Conservation (phyloP, 2,888 invertebrate genomes). For the Coelinius sp. region DNA sequence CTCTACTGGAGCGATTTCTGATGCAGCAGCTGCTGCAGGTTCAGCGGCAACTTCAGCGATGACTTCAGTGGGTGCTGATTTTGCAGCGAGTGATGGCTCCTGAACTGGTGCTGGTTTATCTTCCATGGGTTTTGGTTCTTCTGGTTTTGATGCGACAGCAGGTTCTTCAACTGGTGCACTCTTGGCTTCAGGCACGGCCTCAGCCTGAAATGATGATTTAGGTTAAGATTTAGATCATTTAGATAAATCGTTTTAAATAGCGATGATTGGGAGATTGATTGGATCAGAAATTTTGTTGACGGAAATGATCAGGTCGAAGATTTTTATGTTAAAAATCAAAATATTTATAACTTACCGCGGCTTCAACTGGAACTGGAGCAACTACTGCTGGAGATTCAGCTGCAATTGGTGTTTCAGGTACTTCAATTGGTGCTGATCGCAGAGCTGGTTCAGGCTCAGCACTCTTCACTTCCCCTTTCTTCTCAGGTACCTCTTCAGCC, state of each 20-base stretch:
- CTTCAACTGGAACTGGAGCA: neutral
- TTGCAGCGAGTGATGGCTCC: conserved; percentile 40
- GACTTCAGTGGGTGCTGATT: conserved; percentile 39
- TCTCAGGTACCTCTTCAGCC: conserved; percentile 33
- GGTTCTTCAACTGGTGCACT: conserved; percentile 22
- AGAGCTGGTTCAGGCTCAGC: conserved; percentile 23
- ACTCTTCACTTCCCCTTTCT: conserved; percentile 45
- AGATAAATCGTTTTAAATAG: too few species aligned
- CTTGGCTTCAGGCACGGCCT: conserved; percentile 26
- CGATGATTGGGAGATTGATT: too few species aligned
- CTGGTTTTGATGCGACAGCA: conserved; percentile 14
- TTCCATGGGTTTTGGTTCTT: conserved; percentile 30
- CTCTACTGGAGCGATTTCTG: conserved; percentile 31
- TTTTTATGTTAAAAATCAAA: neutral
- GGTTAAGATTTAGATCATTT: neutral
- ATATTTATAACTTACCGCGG: neutral
- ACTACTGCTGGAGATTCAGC: neutral
- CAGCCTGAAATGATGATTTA: neutral
- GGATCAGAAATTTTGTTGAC: too few species aligned
- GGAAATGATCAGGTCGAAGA: neutral
- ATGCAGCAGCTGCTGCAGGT: neutral
- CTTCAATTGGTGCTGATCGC: conserved; percentile 13
- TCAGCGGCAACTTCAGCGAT: conserved; percentile 19
- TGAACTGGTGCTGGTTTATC: neutral
- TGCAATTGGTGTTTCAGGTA: neutral